Evolutionary conservation across 1,140 invertebrate genomes (phyloP).

Genomic region (Sipha flava): DNA sequence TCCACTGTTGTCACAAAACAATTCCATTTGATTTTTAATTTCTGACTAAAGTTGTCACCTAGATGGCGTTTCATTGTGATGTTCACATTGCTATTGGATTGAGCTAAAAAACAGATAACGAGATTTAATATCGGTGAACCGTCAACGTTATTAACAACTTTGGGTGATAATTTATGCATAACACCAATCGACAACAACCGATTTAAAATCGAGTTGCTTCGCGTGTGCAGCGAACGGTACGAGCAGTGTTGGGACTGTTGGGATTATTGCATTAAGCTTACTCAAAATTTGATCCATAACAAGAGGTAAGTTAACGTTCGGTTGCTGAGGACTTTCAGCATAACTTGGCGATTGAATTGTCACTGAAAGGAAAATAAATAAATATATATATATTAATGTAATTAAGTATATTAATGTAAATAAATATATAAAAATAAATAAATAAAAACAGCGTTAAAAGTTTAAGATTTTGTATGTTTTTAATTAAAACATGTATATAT

Average conservation of each 20-base stretch:
- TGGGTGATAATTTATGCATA: no score
- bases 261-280: no score
- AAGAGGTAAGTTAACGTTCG: conserved; percentile 76
- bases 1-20: conserved; percentile 98
- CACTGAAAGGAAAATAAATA: conserved; percentile 47
- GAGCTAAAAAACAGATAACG: conserved; percentile 49
- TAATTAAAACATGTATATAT: no score
- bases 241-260: no score
- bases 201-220: no score
- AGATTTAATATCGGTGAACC: background rate
- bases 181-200: no score
- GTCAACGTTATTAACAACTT: no score
- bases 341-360: conserved; percentile 73
- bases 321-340: conserved; percentile 62
- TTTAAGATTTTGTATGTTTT: no score
- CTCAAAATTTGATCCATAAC: conserved; percentile 92
- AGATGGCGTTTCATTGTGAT: conserved; percentile 70
- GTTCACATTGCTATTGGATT: conserved; percentile 56
- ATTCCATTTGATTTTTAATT: conserved; percentile 81
- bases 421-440: no score
- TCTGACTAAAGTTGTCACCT: conserved; percentile 94
- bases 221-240: no score
- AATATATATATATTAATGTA: background rate
- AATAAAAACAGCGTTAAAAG: no score
- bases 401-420: no score